These are phyloP conservation scores for Ophiodon elongatus DNA, from an alignment of 2,113 vertebrate genomes.

Conservation along the genomic window DNA sequence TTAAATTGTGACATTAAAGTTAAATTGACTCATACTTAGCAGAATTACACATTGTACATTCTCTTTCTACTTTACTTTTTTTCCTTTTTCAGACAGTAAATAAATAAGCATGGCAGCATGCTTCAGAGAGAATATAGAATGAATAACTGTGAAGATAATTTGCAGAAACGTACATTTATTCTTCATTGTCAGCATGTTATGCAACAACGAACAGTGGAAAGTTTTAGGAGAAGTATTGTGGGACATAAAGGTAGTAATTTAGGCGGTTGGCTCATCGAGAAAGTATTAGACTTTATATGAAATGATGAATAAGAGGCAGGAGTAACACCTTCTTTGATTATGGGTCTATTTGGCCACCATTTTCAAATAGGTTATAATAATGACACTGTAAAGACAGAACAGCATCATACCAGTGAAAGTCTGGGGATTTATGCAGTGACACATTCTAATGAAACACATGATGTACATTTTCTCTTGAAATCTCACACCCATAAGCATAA, in stretches of 20 bases:
- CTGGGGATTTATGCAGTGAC: not conserved
- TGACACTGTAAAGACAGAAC: slow-evolving; percentile 15
- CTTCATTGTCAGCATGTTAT: slow-evolving; percentile 6
- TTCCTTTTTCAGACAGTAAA: not conserved
- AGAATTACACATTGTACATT: not conserved
- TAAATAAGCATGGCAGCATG: slow-evolving; percentile 1
- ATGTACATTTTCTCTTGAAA: slow-evolving; percentile 40
- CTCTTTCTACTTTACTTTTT: not conserved
- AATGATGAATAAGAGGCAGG: slow-evolving; percentile 33
- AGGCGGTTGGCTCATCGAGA: slow-evolving; percentile 32
- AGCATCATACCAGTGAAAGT: slow-evolving; percentile 7
- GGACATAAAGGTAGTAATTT: slow-evolving; percentile 22
- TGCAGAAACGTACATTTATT: slow-evolving; percentile 30
- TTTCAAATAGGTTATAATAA: slow-evolving; percentile 40
- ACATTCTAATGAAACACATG: slow-evolving; percentile 28
- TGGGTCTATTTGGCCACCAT: slow-evolving; percentile 51
- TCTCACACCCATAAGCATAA: slow-evolving; percentile 51
- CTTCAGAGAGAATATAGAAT: slow-evolving; percentile 29
- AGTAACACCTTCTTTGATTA: slow-evolving; percentile 9
- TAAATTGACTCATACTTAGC: not conserved
- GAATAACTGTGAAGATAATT: slow-evolving; percentile 13
- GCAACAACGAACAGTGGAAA: not conserved
- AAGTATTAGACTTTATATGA: slow-evolving; percentile 26
- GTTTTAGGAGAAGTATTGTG: not conserved
- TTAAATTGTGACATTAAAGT: not conserved